Conservation (phyloP, 2,113 vertebrate genomes). For the Lophius piscatorius region DNA sequence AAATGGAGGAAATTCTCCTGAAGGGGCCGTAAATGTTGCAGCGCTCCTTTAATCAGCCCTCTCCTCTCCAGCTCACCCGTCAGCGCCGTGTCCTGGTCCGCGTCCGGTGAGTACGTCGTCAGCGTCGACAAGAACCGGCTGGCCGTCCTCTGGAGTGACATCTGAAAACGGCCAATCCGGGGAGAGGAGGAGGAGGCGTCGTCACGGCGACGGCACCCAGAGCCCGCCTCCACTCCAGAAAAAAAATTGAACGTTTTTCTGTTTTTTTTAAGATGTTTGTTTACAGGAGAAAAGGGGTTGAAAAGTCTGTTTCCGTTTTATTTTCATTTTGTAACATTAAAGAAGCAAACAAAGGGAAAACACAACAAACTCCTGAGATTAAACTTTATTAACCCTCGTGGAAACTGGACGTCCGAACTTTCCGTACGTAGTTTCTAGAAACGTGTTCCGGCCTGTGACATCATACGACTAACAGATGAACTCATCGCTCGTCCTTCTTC, state of each 20-base stretch:
- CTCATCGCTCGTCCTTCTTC: no score
- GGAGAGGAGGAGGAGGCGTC: not conserved
- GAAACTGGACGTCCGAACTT: no score
- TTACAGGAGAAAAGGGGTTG: not conserved
- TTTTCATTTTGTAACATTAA: not conserved
- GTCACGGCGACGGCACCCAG: not conserved
- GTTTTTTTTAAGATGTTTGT: not conserved
- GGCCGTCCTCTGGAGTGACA: constrained; percentile 85
- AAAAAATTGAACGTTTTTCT: not conserved
- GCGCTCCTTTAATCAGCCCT: not conserved
- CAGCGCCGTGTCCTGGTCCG: constrained; percentile 87
- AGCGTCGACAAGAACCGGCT: constrained; percentile 86
- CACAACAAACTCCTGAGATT: no score
- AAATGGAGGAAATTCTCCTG: no score
- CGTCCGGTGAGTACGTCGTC: constrained; percentile 81
- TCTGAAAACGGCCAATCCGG: constrained; percentile 56
- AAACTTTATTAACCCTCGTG: no score
- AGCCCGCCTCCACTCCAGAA: not conserved
- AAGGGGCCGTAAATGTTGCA: no score
- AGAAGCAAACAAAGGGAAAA: no score
- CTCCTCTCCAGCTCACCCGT: constrained; percentile 76
- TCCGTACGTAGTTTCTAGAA: no score
- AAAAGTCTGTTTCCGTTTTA: not conserved
- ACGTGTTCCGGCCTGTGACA: no score
- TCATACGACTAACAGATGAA: no score